Evolutionary conservation across 2,797 vertebrate species (phyloP), one percentile per base, ranked within the genome.

Genomic region (Mastacembelus armatus): DNA sequence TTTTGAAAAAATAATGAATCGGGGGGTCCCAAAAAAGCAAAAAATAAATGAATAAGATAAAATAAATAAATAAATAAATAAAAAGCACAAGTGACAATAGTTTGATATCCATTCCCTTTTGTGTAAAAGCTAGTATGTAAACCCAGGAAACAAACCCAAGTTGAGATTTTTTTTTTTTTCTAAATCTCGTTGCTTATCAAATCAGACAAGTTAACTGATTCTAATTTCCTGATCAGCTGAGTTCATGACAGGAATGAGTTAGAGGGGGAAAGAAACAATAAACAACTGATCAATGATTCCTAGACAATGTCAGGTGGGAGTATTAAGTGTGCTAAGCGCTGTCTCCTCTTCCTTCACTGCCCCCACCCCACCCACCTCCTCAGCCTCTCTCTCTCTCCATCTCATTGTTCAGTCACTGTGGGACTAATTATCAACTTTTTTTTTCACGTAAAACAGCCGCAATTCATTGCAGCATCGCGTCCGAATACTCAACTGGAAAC

Each of bases 401-500:
- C 92, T 94, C 94, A 91, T 89, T 92, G 93, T 95, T 96, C 95
- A 97, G 94, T 93, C 98, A 97, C 98, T 96, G 91, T 89, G 98
- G 98, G 97, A 98, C 95, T 98, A 98, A 99, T 99, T 98, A 98
- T 93, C 93, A 95, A 95, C 93, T 96, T 96, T 94, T 89, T n/a
- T n/a, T 85, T 85, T 80, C 91, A 94, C 92, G 95, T 94, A 93
- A 96, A 95, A 95, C 94, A 93, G 93, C 91, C 94, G 94, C 91
- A 92, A 85, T 93, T 92, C 89, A 88, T 93, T 94, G 77, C 89
- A 91, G 84, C 89, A 88, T 93, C 40, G 81, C 88, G 89, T 93
- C 83, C 92, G 91, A 94, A 88, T 91, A 93, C 88, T 95, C 93
- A 93, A 93, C 93, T 95, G 93, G 86, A 96, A 95, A 96, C 96